A percentile compares a stretch with the other conserved stretches of the same genome.
These are phyloP conservation scores for Bos taurus DNA, from an alignment of 2,113 vertebrate genomes.

Conservation along the genomic window ARS-UCD2.0 NC_037348.1:11822001-11822500, in stretches of 20 bases:
- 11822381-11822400: neutral
- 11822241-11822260: neutral
- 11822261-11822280: neutral
- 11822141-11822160: neutral
- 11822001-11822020: neutral
- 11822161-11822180: neutral
- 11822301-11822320: neutral
- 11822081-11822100: neutral
- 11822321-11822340: neutral
- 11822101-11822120: neutral
- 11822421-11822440: neutral
- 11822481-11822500: neutral
- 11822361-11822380: neutral
- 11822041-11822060: neutral
- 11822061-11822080: neutral
- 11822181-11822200: neutral
- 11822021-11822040: neutral
- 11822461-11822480: neutral
- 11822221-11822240: neutral
- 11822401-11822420: neutral
- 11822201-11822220: neutral
- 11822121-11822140: neutral
- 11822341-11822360: neutral
- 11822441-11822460: neutral
- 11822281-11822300: neutral